Evolutionary conservation across 2,113 vertebrate genomes (phyloP).

Genomic region (Motacilla alba): DNA sequence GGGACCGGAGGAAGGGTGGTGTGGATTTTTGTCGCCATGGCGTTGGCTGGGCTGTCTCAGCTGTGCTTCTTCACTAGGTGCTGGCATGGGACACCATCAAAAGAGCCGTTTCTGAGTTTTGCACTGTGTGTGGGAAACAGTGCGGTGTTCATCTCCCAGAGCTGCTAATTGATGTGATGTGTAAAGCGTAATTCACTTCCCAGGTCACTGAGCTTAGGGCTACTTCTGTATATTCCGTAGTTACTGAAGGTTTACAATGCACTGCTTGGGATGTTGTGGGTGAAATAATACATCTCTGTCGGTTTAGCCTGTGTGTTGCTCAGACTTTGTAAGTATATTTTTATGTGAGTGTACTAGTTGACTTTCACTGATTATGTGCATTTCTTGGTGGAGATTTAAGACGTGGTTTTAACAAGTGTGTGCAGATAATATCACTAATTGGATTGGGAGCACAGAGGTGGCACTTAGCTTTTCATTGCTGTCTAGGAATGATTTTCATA

Average conservation of each 20-base stretch:
- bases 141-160: too few species aligned
- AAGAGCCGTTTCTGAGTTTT: neutral
- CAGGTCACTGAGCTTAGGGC: neutral
- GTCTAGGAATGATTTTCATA: neutral
- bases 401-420: fast-evolving
- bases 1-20: neutral
- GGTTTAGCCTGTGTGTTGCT: fast-evolving
- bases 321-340: neutral
- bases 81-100: neutral
- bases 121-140: fast-evolving
- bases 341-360: fast-evolving
- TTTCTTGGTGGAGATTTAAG: neutral
- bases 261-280: neutral
- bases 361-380: fast-evolving
- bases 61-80: fast-evolving
- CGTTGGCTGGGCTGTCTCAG: fast-evolving
- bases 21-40: fast-evolving
- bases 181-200: neutral
- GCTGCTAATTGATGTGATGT: neutral
- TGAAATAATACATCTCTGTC: neutral
- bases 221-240: fast-evolving
- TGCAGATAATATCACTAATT: neutral
- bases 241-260: fast-evolving
- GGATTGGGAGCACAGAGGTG: fast-evolving
- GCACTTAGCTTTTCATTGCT: neutral